Evolutionary conservation across 2,797 vertebrate genomes (phyloP).

Genomic region (Gallinago nigripennis): DNA sequence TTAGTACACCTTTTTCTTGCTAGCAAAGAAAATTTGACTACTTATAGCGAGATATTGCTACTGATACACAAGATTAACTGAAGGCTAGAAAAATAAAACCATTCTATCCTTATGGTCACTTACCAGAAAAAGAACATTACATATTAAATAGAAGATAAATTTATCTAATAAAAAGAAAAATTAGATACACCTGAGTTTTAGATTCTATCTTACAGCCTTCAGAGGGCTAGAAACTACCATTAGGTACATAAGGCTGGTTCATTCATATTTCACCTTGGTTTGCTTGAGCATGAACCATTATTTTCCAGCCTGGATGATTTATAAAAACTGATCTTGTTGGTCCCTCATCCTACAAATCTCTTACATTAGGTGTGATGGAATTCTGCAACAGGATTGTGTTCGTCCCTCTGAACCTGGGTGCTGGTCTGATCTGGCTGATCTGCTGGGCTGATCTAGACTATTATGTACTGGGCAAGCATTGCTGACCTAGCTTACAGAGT

Average conservation of each 20-base stretch:
- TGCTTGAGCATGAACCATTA: not conserved
- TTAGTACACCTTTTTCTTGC: not conserved
- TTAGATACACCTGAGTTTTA: slow-evolving; percentile 42
- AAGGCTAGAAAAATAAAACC: slow-evolving; percentile 41
- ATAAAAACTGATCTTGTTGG: slow-evolving; percentile 10
- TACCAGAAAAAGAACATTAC: not conserved
- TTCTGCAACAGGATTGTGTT: not conserved
- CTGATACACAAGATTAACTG: not conserved
- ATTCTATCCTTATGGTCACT: not conserved
- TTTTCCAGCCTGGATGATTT: slow-evolving; percentile 11
- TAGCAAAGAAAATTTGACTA: slow-evolving; percentile 2
- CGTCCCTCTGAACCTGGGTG: not conserved
- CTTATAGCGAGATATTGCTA: not conserved
- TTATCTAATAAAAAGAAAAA: not conserved
- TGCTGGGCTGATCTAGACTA: not conserved
- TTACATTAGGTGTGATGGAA: not conserved
- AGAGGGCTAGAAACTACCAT: not conserved
- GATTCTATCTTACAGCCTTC: not conserved
- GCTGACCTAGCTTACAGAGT: not conserved
- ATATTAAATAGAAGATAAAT: slow-evolving; percentile 10
- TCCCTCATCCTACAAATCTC: not conserved
- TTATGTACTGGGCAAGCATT: not conserved
- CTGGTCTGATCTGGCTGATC: not conserved
- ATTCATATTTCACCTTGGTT: not conserved
- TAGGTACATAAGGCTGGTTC: not conserved